These are phyloP conservation scores for Sylvilagus bachmani DNA, from an alignment of 2,113 vertebrate genomes.

Conservation along the genomic window DNA sequence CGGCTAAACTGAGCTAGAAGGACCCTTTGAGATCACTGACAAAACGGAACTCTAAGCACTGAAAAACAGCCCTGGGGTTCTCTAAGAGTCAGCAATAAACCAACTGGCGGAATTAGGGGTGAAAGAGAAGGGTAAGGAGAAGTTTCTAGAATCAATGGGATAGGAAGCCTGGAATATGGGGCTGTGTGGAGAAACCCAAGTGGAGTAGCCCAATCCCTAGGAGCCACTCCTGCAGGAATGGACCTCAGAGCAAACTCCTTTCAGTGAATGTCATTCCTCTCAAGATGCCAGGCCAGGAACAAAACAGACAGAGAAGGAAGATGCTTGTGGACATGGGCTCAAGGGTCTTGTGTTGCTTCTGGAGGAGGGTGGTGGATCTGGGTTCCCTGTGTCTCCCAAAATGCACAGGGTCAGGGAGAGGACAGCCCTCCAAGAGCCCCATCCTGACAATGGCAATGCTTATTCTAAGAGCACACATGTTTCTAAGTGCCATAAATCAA, in stretches of 20 bases:
- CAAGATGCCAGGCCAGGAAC: not conserved
- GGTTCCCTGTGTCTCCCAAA: not conserved
- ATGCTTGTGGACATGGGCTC: not conserved
- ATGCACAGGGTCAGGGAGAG: not conserved
- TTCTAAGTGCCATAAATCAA: not conserved
- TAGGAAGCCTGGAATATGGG: not conserved
- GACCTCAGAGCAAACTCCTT: not conserved
- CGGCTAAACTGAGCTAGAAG: not conserved
- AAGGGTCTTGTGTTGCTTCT: not conserved
- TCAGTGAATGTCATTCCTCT: not conserved
- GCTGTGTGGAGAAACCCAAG: not conserved
- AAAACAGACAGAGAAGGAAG: not conserved
- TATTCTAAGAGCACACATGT: not conserved
- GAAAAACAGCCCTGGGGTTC: not conserved
- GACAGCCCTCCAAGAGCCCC: not conserved
- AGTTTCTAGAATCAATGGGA: not conserved
- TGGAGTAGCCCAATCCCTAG: no score
- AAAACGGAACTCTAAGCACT: not conserved
- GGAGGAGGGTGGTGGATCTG: not conserved
- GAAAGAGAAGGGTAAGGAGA: not conserved
- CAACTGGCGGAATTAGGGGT: no score
- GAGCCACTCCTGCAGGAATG: not conserved
- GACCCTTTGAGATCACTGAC: not conserved
- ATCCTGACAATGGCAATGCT: not conserved
- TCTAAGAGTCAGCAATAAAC: not conserved